Conservation (phyloP, 1,140 invertebrate species). For the Drosophila ercepeae region DNA sequence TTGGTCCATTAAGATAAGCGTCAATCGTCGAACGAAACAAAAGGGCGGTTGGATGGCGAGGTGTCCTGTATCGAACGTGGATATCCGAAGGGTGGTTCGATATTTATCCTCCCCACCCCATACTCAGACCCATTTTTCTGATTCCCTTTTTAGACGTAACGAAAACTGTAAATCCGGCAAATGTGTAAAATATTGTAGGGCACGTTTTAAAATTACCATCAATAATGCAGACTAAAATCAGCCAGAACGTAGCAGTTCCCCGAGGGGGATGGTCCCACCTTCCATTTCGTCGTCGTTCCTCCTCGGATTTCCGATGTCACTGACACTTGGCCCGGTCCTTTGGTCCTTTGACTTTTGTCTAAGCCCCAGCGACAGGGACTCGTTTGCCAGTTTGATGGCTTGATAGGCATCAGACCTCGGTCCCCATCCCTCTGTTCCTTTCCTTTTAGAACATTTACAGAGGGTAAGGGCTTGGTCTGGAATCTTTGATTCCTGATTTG, state of each 20-base stretch:
- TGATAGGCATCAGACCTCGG: constrained; percentile 66
- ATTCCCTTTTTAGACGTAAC: constrained; percentile 30
- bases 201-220: constrained; percentile 83
- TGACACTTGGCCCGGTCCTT: constrained; percentile 62
- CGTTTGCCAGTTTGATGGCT: constrained; percentile 78
- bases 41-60: constrained; percentile 33
- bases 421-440: not conserved
- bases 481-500: constrained; percentile 57
- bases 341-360: constrained; percentile 67
- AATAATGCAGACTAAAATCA: constrained; percentile 62
- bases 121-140: not conserved
- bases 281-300: not conserved
- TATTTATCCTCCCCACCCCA: not conserved
- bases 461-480: constrained; percentile 10
- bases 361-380: constrained; percentile 49
- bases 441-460: no score
- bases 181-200: constrained; percentile 79
- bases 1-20: constrained; percentile 82
- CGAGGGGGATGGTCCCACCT: constrained; percentile 24
- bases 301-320: constrained; percentile 47
- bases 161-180: constrained; percentile 77
- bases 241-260: constrained; percentile 3
- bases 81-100: constrained; percentile 3
- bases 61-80: constrained; percentile 8
- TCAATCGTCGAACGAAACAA: constrained; percentile 76